These are phyloP conservation scores for Clunio marinus DNA, from an alignment of 2,888 invertebrate species.

Conservation along the genomic window DNA sequence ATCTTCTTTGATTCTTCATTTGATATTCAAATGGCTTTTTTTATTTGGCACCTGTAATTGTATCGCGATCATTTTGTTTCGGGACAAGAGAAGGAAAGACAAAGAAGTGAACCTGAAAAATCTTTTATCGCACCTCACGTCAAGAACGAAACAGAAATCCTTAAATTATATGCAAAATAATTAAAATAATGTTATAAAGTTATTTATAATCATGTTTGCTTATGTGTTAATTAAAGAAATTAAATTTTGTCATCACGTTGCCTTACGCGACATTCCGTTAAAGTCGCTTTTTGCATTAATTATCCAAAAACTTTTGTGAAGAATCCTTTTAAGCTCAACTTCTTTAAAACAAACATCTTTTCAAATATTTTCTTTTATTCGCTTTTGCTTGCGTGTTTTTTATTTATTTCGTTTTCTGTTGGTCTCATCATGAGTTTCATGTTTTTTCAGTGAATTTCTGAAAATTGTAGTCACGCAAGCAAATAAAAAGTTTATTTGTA, in stretches of 20 bases:
- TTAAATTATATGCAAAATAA: constrained; percentile 6
- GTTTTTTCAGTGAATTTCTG: background rate
- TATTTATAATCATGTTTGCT: constrained; percentile 31
- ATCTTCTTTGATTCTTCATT: constrained; percentile 27
- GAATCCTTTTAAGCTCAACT: no score
- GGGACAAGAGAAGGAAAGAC: background rate
- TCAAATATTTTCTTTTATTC: background rate
- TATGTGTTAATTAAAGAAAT: constrained; percentile 36
- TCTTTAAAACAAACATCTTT: no score
- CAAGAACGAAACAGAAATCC: background rate
- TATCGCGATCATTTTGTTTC: no score
- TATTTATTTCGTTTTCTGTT: background rate
- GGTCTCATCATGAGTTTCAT: background rate
- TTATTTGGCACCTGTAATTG: constrained; percentile 28
- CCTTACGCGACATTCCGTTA: background rate
- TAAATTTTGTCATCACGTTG: constrained; percentile 30
- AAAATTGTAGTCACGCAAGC: constrained; percentile 36
- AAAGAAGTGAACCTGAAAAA: background rate
- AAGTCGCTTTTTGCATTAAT: constrained; percentile 28
- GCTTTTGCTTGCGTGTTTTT: constrained; percentile 22
- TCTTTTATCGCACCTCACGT: background rate
- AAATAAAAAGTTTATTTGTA: background rate
- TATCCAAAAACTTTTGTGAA: background rate
- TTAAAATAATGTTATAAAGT: constrained; percentile 31
- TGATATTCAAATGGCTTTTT: constrained; percentile 31